These are phyloP conservation scores for Psophia crepitans DNA, from an alignment of 2,113 vertebrate genomes.

Conservation along the genomic window DNA sequence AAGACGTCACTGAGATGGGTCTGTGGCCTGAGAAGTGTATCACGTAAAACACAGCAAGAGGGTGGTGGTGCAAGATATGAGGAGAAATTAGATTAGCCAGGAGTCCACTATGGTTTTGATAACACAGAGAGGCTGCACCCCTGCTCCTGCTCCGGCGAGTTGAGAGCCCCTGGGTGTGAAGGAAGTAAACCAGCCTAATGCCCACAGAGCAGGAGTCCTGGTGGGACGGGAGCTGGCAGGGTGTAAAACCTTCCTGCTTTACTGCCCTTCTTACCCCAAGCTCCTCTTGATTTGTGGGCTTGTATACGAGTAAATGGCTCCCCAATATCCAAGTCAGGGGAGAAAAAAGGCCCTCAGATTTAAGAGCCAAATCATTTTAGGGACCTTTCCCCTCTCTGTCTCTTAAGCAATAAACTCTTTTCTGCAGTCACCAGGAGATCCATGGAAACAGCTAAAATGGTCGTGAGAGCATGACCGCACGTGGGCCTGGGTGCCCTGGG, in stretches of 20 bases:
- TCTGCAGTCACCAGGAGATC: background rate
- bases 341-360: background rate
- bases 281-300: rapidly evolving
- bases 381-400: background rate
- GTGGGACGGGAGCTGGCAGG: rapidly evolving
- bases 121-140: background rate
- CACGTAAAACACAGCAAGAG: background rate
- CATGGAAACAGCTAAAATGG: background rate
- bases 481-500: rapidly evolving
- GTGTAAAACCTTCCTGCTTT: background rate
- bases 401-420: background rate
- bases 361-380: background rate
- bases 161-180: background rate
- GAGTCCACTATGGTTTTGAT: background rate
- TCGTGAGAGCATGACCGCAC: background rate
- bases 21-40: background rate
- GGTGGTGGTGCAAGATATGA: background rate
- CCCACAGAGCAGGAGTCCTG: background rate
- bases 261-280: background rate
- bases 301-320: background rate
- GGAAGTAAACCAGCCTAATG: background rate
- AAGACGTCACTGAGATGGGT: background rate
- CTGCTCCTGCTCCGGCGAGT: background rate
- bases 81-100: background rate
- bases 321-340: background rate